Conservation (phyloP, 2,888 invertebrate genomes). For the Aquatica leii region DNA sequence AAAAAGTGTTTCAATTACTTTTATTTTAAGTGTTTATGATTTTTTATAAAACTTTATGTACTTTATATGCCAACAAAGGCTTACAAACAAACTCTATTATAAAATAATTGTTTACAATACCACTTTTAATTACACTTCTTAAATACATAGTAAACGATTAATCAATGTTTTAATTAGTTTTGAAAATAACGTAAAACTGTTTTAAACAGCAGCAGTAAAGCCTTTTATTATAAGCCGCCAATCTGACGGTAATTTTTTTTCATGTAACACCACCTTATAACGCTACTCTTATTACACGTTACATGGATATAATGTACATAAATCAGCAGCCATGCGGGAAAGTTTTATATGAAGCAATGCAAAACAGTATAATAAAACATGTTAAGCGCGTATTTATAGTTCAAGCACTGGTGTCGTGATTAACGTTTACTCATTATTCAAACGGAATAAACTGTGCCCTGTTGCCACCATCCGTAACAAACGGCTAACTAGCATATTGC, state of each 20-base stretch:
- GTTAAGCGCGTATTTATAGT: slow-evolving; percentile 59
- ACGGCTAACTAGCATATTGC: slow-evolving; percentile 44
- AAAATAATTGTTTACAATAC: too few relatives aligned
- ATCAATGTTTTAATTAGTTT: too few relatives aligned
- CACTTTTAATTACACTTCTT: too few relatives aligned
- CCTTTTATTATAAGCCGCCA: slow-evolving; percentile 42
- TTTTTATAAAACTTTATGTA: too few relatives aligned
- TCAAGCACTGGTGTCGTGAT: slow-evolving; percentile 57
- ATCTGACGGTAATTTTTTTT: slow-evolving; percentile 53
- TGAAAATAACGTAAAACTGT: slow-evolving; percentile 49
- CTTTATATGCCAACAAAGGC: too few relatives aligned
- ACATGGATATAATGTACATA: slow-evolving; percentile 55
- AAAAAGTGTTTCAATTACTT: too few relatives aligned
- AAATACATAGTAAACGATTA: too few relatives aligned
- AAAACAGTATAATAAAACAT: slow-evolving; percentile 59
- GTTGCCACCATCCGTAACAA: slow-evolving; percentile 52
- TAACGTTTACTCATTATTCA: slow-evolving; percentile 58
- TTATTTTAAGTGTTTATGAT: too few relatives aligned
- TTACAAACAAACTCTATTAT: too few relatives aligned
- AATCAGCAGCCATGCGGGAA: slow-evolving; percentile 58
- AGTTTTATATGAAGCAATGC: slow-evolving; percentile 58
- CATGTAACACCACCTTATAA: slow-evolving; percentile 53
- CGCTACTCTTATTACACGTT: slow-evolving; percentile 57
- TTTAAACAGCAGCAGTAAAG: slow-evolving; percentile 46
- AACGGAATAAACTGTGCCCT: slow-evolving; percentile 54